A percentile compares a stretch with the other conserved stretches of the same genome.
phyloP scores from a whole-genome alignment of 2,797 vertebrate genomes.

The Propithecus perrieri region DNA sequence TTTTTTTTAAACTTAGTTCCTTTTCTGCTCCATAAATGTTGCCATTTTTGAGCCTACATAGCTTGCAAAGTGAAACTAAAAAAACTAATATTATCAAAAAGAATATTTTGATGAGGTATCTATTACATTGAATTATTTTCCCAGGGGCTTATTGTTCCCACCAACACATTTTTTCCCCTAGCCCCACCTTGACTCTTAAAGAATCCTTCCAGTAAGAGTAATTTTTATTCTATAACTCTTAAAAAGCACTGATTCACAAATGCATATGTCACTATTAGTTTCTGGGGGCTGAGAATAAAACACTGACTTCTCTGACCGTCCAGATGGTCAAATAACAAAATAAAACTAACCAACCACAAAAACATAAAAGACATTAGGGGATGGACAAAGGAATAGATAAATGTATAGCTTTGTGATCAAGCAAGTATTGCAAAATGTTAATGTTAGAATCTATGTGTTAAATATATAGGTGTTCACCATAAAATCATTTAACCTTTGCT shows the following conservation, averaged over 20 bases:
- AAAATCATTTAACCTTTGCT: not conserved
- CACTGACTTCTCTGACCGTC: not conserved
- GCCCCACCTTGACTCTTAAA: not conserved
- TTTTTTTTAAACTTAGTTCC: not conserved
- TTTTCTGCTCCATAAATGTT: conserved; percentile 59
- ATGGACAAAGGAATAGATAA: not conserved
- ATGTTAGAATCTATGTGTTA: not conserved
- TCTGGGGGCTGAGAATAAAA: not conserved
- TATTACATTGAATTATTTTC: conserved; percentile 48
- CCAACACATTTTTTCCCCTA: not conserved
- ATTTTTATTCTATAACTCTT: not conserved
- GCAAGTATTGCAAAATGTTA: not conserved
- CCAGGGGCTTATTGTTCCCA: conserved; percentile 55
- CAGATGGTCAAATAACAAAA: not conserved
- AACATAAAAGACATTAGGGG: not conserved
- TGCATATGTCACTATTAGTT: not conserved
- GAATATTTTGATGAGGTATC: conserved; percentile 12
- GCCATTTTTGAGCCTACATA: conserved; percentile 56
- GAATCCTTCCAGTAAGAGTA: not conserved
- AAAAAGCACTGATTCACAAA: not conserved
- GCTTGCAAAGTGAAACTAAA: conserved; percentile 68
- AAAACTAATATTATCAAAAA: not conserved
- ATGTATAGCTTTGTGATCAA: not conserved
- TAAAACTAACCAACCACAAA: not conserved
- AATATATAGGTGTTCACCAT: not conserved